Percentiles rank a stretch among this genome's conserved stretches.
phyloP scores from a whole-genome alignment of 2,113 vertebrate species.

The Peucedramus taeniatus region DNA sequence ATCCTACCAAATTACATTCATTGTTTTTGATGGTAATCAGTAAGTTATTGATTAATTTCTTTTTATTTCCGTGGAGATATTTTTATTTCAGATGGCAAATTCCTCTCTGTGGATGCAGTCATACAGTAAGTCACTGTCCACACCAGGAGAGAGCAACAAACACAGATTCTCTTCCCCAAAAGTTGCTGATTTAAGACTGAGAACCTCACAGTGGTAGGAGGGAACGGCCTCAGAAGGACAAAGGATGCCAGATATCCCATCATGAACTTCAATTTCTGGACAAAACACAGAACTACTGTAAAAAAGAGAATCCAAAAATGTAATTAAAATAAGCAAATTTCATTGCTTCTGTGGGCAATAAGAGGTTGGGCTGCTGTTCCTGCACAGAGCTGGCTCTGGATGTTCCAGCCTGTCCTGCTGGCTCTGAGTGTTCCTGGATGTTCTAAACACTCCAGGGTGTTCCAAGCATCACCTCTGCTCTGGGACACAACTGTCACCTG shows the following conservation, averaged over 20 bases:
- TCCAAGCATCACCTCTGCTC: not conserved
- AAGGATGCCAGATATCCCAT: not conserved
- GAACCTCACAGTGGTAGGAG: not conserved
- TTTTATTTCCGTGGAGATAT: not conserved
- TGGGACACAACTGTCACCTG: not conserved
- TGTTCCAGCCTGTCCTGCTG: not conserved
- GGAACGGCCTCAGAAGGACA: not conserved
- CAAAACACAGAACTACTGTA: not conserved
- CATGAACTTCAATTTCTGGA: not conserved
- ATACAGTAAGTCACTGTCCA: not conserved
- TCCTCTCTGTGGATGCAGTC: not conserved
- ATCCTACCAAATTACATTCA: not conserved
- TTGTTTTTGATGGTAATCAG: not conserved
- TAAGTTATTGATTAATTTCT: not conserved
- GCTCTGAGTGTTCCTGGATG: not conserved
- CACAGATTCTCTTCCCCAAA: not conserved
- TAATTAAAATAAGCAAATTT: not conserved
- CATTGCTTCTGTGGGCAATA: not conserved
- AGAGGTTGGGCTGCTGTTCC: not conserved
- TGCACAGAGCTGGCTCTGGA: not conserved
- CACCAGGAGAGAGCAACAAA: not conserved
- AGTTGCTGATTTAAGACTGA: not conserved
- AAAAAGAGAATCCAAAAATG: not conserved
- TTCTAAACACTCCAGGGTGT: not conserved
- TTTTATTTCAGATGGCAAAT: not conserved